Base-by-base conservation (phyloP, 2,888 invertebrate species). In the Hemithea aestivaria region DNA sequence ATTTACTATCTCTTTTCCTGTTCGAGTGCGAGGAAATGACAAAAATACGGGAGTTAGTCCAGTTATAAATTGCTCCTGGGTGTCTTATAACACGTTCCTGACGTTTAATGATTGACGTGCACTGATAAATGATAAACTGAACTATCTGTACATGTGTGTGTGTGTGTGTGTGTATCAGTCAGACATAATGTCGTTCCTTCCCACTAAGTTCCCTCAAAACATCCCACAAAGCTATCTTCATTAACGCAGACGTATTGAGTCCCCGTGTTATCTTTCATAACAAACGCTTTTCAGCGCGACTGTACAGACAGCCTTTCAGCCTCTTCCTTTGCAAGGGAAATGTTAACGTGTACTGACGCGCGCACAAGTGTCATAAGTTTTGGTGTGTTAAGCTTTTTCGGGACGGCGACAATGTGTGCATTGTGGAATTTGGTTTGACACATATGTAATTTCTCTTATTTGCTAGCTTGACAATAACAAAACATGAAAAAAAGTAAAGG, bases 321-420 rank as follows among this genome's bases (percentile, higher is more conserved):
- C 31, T 30, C 26, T 42, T 36, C 34, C 35, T 25, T 38, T 38
- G 23, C 29, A 31, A 11, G 22, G 38, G 35, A 39, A 43, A 39
- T 35, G 29, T 42, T 37, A 42, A 26, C 42, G 37, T 33, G 28
- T 27, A 31, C 30, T 27, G 36, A 11, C 33, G 29, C 8, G 20
- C 6, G 22, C 27, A 24, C 25, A 32, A 35, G 35, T 35, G 27
- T 30, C 40, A 31, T 30, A 35, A 25, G 10, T 11, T 12, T n/a
- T 20, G 20, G n/a, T n/a, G 12, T 8, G 8, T 10, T 27, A 21
- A 27, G 35, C 22, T 35, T 26, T 26, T 26, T 10, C 9, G 24
- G 8, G 8, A 10, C 9, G 8, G 2, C n/a, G 9, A 9, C 9
- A 6, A 2, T 12, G 16, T 25, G 23, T 26, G 26, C 25, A 16